A percentile compares a stretch with the other conserved stretches of the same genome.
These are phyloP conservation scores for Tor tambroides DNA, from an alignment of 2,113 vertebrate species.

Conservation along the genomic window DNA sequence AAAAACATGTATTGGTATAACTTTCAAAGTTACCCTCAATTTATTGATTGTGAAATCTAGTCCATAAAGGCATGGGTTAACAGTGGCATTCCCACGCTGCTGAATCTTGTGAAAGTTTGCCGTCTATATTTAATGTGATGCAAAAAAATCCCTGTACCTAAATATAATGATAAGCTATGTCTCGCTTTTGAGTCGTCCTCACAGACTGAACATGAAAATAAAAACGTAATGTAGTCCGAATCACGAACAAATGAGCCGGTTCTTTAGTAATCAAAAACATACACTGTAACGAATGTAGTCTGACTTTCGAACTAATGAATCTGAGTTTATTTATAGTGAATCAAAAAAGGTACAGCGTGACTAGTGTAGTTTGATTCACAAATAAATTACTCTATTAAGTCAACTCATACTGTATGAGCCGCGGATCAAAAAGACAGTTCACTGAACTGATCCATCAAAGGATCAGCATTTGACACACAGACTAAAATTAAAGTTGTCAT, in stretches of 20 bases:
- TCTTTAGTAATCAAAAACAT: neutral
- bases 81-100: neutral
- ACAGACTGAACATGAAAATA: neutral
- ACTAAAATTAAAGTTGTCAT: neutral
- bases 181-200: neutral
- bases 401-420: too few species aligned
- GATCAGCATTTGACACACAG: neutral
- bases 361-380: too few species aligned
- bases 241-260: neutral
- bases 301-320: neutral
- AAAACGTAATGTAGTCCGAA: neutral
- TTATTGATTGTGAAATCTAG: neutral
- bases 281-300: neutral
- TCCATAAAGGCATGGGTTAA: neutral
- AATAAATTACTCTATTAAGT: too few species aligned
- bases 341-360: neutral
- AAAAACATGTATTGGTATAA: neutral
- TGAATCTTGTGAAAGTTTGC: neutral
- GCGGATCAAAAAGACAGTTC: too few species aligned
- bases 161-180: neutral
- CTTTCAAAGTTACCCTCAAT: neutral
- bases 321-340: too few species aligned
- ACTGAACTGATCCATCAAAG: neutral
- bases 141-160: neutral
- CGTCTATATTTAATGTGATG: neutral